Conservation (phyloP, 2,113 vertebrate genomes). For the Elachura formosa region DNA sequence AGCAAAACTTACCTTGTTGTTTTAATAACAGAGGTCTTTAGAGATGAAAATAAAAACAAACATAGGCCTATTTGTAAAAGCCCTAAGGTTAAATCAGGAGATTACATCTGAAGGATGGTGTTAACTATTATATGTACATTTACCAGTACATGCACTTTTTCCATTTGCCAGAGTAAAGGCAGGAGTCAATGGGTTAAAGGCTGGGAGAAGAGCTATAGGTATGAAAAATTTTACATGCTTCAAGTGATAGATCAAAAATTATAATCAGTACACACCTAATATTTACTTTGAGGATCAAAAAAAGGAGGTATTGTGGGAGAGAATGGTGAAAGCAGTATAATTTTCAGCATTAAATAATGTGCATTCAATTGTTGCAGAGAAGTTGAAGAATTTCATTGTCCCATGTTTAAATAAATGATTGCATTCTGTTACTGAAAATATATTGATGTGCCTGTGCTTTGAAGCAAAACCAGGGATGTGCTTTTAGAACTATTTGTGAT, state of each 20-base stretch:
- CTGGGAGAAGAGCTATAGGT: background rate
- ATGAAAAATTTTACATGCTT: background rate
- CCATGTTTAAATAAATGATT: background rate
- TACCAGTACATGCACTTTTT: background rate
- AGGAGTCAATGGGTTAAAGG: background rate
- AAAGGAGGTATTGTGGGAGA: background rate
- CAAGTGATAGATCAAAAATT: background rate
- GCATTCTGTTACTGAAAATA: background rate
- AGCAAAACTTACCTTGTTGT: background rate
- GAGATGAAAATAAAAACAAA: background rate
- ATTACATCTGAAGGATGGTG: background rate
- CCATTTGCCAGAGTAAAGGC: background rate
- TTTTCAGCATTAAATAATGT: background rate
- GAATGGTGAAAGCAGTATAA: background rate
- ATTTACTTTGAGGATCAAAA: background rate
- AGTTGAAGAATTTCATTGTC: background rate
- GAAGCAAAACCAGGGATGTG: background rate
- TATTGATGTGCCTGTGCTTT: background rate
- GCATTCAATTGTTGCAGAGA: background rate
- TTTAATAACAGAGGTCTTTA: background rate
- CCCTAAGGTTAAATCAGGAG: background rate
- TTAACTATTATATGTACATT: background rate
- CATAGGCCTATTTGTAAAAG: background rate
- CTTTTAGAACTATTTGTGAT: background rate
- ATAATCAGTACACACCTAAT: background rate